Percentiles rank a stretch among this genome's conserved stretches.
Evolutionary conservation across 2,888 invertebrate species (phyloP).

Genomic region (Limnephilus marmoratus): DNA sequence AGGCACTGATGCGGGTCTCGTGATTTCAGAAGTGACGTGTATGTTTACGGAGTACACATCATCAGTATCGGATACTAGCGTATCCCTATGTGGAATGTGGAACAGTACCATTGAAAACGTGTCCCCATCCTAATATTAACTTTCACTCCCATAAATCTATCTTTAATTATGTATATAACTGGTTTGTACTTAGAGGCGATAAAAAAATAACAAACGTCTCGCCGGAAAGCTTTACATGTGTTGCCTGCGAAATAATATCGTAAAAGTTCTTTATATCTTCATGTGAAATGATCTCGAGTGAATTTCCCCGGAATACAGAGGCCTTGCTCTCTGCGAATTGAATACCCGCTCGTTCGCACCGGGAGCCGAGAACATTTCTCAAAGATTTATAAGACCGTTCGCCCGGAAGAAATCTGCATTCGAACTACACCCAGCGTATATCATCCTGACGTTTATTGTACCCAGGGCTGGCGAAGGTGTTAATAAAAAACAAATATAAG

Average conservation of each 20-base stretch:
- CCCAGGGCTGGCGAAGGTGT: slow-evolving; percentile 64
- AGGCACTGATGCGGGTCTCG: too few relatives aligned
- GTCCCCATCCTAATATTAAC: background rate
- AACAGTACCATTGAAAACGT: background rate
- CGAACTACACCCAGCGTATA: slow-evolving; percentile 63
- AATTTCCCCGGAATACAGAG: slow-evolving; percentile 20
- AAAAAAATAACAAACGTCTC: background rate
- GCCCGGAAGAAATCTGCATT: slow-evolving; percentile 64
- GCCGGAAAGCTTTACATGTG: background rate
- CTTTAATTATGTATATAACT: background rate
- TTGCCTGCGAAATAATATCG: slow-evolving; percentile 18
- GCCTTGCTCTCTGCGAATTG: slow-evolving; percentile 6
- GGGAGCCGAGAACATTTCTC: slow-evolving; percentile 54
- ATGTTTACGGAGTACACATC: too few relatives aligned
- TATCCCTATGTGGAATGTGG: too few relatives aligned
- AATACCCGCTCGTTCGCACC: slow-evolving; percentile 40
- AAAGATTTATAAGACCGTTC: slow-evolving; percentile 63
- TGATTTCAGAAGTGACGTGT: too few relatives aligned
- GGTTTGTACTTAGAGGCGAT: background rate
- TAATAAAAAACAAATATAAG: slow-evolving; percentile 66
- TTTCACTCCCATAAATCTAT: background rate
- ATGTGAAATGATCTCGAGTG: slow-evolving; percentile 11
- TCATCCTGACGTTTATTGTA: slow-evolving; percentile 66
- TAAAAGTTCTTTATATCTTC: slow-evolving; percentile 20
- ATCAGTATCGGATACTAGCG: too few relatives aligned